phyloP scores from a whole-genome alignment of 92 coral and sea anemone species.

The Scolanthus callimorphus region DNA sequence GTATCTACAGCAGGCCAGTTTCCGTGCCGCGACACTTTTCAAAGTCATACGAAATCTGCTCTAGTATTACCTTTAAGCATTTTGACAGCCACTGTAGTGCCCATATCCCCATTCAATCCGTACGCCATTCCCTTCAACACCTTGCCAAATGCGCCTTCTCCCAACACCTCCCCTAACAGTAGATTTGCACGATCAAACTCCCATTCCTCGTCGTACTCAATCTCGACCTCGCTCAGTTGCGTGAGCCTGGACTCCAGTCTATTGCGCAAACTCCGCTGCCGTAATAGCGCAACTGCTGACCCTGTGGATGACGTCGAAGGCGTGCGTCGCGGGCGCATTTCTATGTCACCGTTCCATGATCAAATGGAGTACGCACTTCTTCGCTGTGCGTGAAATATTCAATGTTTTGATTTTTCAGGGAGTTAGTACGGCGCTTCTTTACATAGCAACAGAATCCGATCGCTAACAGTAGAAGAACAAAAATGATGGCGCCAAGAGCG shows the following conservation, averaged over 20 bases:
- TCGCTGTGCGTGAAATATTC: no score
- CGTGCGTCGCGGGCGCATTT: slow-evolving; percentile 38
- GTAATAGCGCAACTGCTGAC: slow-evolving; percentile 45
- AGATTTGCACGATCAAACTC: slow-evolving; percentile 72
- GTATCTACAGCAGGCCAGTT: no score
- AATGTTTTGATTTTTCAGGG: no score
- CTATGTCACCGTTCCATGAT: no score
- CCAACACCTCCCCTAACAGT: slow-evolving; percentile 62
- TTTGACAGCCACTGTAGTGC: slow-evolving; percentile 81
- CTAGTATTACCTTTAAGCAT: slow-evolving; percentile 77
- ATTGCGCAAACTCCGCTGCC: slow-evolving; percentile 62
- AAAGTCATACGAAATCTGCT: neutral
- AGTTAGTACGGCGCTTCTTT: no score
- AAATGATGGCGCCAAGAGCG: no score
- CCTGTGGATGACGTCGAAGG: slow-evolving; percentile 55
- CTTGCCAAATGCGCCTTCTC: slow-evolving; percentile 97
- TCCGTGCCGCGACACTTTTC: no score
- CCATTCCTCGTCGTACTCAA: slow-evolving; percentile 82
- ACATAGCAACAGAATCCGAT: no score
- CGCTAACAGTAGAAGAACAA: no score
- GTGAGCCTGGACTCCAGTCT: slow-evolving; percentile 61
- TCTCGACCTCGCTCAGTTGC: slow-evolving; percentile 68
- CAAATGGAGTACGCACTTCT: no score
- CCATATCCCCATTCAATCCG: slow-evolving; percentile 17
- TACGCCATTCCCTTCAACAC: slow-evolving; percentile 77